Evolutionary conservation across 2,888 invertebrate genomes (phyloP).

Genomic region (Steinernema hermaphroditum): DNA sequence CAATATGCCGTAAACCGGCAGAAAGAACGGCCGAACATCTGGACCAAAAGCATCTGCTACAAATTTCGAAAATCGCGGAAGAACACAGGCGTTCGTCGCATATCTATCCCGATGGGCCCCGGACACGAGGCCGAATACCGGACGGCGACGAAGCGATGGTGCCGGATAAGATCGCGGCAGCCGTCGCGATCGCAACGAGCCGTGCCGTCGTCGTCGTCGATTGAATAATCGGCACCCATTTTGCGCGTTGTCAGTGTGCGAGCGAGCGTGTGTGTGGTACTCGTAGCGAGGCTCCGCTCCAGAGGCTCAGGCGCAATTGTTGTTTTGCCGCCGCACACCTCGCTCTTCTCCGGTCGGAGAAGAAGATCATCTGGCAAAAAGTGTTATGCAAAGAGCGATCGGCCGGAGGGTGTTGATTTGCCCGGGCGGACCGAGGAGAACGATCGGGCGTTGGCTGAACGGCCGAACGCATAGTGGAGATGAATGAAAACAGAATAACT

Average conservation of each 20-base stretch:
- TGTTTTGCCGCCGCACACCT: conserved; percentile 21
- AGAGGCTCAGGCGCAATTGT: conserved; percentile 14
- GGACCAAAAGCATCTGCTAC: too few relatives aligned
- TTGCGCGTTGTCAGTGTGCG: conserved; percentile 11
- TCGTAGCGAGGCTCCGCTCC: neutral
- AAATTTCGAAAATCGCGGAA: neutral
- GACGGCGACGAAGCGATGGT: neutral
- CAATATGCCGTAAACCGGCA: too few relatives aligned
- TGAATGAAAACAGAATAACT: conserved; percentile 25
- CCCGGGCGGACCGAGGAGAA: neutral
- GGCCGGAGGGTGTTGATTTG: neutral
- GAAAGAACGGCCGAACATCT: too few relatives aligned
- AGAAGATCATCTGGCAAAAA: conserved; percentile 19
- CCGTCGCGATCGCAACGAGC: neutral
- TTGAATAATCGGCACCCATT: conserved; percentile 28
- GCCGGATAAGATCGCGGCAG: conserved; percentile 22
- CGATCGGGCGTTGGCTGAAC: too few relatives aligned
- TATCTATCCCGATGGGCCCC: neutral
- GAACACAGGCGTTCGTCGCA: neutral
- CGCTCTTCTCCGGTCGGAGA: neutral
- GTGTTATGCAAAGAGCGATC: neutral
- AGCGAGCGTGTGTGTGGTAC: neutral
- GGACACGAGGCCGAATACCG: neutral
- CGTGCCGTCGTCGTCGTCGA: conserved; percentile 25
- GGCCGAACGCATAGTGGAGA: too few relatives aligned